Evolutionary conservation across 2,797 vertebrate genomes (phyloP).

Genomic region (Geotria australis): DNA sequence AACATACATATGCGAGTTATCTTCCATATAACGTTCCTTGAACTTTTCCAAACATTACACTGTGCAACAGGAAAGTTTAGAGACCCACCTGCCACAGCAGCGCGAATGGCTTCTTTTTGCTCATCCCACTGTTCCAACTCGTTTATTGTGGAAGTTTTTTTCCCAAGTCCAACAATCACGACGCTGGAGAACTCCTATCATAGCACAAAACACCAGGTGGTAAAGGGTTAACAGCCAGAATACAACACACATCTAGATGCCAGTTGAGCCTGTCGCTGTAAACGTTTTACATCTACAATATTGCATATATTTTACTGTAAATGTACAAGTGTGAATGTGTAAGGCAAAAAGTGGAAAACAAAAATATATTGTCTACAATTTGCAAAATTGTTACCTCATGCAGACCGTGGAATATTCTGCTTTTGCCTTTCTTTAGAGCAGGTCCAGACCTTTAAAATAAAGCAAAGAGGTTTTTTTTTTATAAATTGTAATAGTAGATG

Average conservation of each 20-base stretch:
- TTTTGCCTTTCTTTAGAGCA: slow-evolving; percentile 55
- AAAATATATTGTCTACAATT: not conserved
- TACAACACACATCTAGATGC: not conserved
- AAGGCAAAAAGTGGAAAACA: not conserved
- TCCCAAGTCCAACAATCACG: slow-evolving; percentile 50
- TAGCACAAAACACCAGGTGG: not conserved
- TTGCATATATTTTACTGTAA: not conserved
- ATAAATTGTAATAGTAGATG: not conserved
- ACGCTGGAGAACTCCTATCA: slow-evolving; percentile 50
- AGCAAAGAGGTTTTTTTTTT: not conserved
- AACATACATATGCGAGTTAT: not conserved
- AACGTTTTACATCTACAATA: not conserved
- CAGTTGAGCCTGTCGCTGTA: not conserved
- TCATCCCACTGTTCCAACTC: slow-evolving; percentile 48
- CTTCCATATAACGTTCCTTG: not conserved
- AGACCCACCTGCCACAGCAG: slow-evolving; percentile 37
- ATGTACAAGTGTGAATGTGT: not conserved
- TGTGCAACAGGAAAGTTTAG: not conserved
- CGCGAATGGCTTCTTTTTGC: slow-evolving; percentile 55
- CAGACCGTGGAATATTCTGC: slow-evolving; percentile 48
- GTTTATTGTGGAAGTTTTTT: slow-evolving; percentile 25
- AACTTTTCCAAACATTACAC: not conserved
- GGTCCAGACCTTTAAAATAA: slow-evolving; percentile 38
- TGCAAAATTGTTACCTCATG: slow-evolving; percentile 28
- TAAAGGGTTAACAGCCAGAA: slow-evolving; percentile 1